A percentile compares a stretch with the other conserved stretches of the same genome.
phyloP scores from a whole-genome alignment of 2,113 vertebrate species.

The Tretioscincus oriximinensis region DNA sequence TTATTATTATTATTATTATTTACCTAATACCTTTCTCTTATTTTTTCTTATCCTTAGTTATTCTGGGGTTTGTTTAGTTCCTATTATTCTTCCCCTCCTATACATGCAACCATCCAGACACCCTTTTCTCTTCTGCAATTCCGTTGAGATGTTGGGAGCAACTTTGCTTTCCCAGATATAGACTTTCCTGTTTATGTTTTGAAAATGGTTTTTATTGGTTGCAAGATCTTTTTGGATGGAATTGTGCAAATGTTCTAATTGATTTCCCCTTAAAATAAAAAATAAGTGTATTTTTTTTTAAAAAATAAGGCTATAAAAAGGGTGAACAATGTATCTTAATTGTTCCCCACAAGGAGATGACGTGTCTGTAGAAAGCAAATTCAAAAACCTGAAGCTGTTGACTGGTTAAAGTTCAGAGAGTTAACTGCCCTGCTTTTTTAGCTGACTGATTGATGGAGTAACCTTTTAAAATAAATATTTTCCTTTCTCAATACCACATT shows the following conservation, averaged over 20 bases:
- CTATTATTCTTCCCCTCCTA: too few species aligned
- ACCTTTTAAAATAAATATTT: slow-evolving; percentile 3
- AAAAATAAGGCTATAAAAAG: background rate
- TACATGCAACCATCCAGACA: too few species aligned
- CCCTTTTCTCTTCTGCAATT: too few species aligned
- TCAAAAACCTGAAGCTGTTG: background rate
- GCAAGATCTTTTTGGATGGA: background rate
- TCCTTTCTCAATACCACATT: background rate
- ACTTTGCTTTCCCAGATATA: too few species aligned
- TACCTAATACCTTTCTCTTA: too few species aligned
- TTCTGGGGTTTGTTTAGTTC: too few species aligned
- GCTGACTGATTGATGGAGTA: background rate
- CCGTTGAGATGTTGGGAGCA: too few species aligned
- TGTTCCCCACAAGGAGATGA: background rate
- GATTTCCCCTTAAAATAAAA: too few species aligned
- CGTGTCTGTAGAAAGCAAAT: background rate
- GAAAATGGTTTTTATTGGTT: background rate
- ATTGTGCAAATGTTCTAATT: background rate
- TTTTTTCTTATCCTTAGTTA: too few species aligned
- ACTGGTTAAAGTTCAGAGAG: slow-evolving; percentile 15
- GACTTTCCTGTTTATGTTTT: background rate
- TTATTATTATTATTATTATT: too few species aligned
- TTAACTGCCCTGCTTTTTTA: background rate
- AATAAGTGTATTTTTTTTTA: too few species aligned
- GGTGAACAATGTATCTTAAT: background rate